Percentiles rank a stretch among this genome's conserved stretches.
These are phyloP conservation scores for Struthidea cinerea DNA, from an alignment of 2,113 vertebrate species.

Conservation along the genomic window DNA sequence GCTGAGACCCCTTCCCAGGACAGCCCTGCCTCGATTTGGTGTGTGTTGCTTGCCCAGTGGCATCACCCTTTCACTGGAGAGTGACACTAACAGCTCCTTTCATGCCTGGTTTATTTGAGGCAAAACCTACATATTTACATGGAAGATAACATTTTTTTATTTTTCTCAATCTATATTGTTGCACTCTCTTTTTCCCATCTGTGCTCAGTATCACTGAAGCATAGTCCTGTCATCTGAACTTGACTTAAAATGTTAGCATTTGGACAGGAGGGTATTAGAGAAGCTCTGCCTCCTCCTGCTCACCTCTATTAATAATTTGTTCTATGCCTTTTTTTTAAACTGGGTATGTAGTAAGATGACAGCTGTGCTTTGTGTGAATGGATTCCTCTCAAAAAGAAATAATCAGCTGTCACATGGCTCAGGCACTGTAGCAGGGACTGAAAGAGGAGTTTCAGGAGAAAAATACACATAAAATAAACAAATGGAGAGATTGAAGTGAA, in stretches of 20 bases:
- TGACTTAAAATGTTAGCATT: background rate
- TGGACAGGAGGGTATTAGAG: background rate
- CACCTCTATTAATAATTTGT: background rate
- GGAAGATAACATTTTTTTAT: background rate
- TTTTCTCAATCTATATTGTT: background rate
- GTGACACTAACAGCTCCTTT: fast-evolving
- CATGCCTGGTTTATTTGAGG: background rate
- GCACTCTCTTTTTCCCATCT: background rate
- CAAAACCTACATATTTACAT: background rate
- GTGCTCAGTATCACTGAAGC: background rate
- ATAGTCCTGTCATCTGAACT: background rate
- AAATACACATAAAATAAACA: background rate
- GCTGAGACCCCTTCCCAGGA: background rate
- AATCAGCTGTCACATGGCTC: background rate
- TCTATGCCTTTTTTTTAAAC: background rate
- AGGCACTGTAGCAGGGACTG: background rate
- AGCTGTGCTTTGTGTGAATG: background rate
- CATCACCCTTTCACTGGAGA: background rate
- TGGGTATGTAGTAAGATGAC: background rate
- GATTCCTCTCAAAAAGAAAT: slow-evolving; percentile 20
- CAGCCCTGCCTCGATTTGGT: background rate
- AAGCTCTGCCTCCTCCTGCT: background rate
- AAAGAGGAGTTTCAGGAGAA: background rate
- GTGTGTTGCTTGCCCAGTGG: background rate
- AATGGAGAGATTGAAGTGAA: background rate